These are phyloP conservation scores for Phenganax marumi DNA, from an alignment of 92 coral and sea anemone species.

Conservation along the genomic window DNA sequence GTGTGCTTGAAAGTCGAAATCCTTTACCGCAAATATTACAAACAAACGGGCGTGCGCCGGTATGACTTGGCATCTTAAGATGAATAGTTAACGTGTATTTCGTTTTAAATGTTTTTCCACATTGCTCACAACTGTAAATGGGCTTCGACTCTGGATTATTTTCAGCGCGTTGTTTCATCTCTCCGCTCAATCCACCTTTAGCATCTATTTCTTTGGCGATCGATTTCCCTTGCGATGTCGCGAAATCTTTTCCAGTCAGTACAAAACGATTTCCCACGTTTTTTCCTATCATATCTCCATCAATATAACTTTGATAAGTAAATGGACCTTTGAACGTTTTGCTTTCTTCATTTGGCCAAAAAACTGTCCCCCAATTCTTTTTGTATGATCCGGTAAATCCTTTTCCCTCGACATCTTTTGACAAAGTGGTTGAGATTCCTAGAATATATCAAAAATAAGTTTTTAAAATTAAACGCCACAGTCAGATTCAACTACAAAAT, in stretches of 20 bases:
- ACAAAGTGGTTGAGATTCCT: no score
- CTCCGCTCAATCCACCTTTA: neutral
- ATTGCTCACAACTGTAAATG: slow-evolving; percentile 84
- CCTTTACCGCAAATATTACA: slow-evolving; percentile 99
- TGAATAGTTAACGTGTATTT: slow-evolving; percentile 96
- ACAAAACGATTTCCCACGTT: neutral
- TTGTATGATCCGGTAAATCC: neutral
- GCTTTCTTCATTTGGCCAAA: neutral
- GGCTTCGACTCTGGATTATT: slow-evolving; percentile 38
- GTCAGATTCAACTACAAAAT: no score
- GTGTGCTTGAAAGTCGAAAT: slow-evolving; percentile 91
- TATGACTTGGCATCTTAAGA: slow-evolving; percentile 96
- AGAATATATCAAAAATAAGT: neutral
- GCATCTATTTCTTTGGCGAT: neutral
- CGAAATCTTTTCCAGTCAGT: neutral
- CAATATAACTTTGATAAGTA: slow-evolving; percentile 38
- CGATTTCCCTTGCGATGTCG: neutral
- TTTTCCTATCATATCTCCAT: slow-evolving; percentile 22
- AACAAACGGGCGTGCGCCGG: slow-evolving; percentile 99
- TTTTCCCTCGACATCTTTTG: neutral
- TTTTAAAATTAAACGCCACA: neutral
- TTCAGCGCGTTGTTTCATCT: neutral
- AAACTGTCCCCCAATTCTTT: neutral
- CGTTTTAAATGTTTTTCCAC: slow-evolving; percentile 96
- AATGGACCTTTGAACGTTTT: neutral